phyloP scores from a whole-genome alignment of 2,797 vertebrate genomes.

The Podargus strigoides region DNA sequence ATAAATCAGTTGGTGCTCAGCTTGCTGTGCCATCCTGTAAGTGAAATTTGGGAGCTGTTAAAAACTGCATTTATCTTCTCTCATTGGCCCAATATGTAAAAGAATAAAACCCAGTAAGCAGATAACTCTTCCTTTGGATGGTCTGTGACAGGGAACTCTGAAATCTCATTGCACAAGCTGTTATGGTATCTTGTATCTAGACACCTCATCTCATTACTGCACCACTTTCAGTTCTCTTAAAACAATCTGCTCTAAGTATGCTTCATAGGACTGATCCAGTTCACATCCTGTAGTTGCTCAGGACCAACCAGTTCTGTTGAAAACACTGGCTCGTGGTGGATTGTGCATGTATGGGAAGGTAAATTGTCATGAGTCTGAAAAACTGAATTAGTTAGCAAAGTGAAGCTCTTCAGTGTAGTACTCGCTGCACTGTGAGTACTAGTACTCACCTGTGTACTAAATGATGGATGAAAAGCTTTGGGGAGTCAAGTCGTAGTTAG shows the following conservation, averaged over 20 bases:
- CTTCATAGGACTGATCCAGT: accelerated
- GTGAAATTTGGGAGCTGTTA: neutral
- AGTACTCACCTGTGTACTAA: accelerated
- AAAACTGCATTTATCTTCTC: neutral
- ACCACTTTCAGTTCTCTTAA: neutral
- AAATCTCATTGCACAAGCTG: neutral
- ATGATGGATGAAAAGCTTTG: neutral
- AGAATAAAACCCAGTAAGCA: neutral
- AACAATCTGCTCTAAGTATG: neutral
- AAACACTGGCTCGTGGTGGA: neutral
- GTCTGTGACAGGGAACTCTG: neutral
- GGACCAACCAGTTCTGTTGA: neutral
- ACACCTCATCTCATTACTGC: neutral
- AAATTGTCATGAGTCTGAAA: neutral
- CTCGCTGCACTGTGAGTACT: neutral
- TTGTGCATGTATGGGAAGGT: neutral
- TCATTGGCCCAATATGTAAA: neutral
- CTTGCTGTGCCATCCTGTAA: neutral
- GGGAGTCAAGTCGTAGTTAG: neutral
- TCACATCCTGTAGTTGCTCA: neutral
- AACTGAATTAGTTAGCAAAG: neutral
- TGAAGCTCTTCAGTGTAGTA: neutral
- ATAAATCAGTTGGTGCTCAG: neutral
- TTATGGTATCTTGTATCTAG: neutral
- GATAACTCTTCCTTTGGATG: neutral